Base-by-base conservation (phyloP, 2,888 invertebrate species). In the Pterostichus madidus region DNA sequence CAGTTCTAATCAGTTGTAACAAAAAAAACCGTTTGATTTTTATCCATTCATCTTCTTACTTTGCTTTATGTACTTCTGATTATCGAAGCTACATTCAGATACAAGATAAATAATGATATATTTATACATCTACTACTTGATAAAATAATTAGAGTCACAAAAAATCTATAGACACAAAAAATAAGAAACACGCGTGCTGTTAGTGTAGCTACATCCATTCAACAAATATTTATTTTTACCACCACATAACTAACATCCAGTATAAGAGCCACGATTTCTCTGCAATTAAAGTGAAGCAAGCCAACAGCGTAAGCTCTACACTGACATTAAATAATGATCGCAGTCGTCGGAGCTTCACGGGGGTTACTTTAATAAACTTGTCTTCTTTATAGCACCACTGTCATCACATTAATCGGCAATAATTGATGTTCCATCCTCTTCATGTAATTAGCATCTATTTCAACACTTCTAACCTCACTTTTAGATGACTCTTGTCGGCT, bases 331-430 rank as follows among this genome's bases (percentile, higher is more conserved):
- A 44, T 71, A 71, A 71, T 71, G 68, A 71, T 71, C 68, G 13
- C 39, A 71, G 17, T 39, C 35, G 39, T 39, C 17, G 17, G 24
- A 44, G 17, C 68, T 39, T 44, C 68, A 39, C 15, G 44, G 68
- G 64, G 68, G 44, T 44, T 71, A 71, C 46, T 71, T 71, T 71
- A 71, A 71, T 71, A 71, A 71, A 71, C 68, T 71, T 71, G 68
- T 71, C 68, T 71, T 71, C 68, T 44, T 39, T 39, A 71, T 17
- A 71, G 17, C 39, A 44, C 39, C 15, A 44, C 68, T 71, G 68
- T 71, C 68, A 71, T 39, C 68, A 39, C 68, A 71, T 71, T 56
- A 39, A 71, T 71, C 68, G 39, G 3, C 24, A 17, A 15, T 71
- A 71, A 71, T 71, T 71, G 68, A 71, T 44, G 46, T 39, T 71